Base-by-base conservation (phyloP, 2,113 vertebrate species). In the Lanius collurio region DNA sequence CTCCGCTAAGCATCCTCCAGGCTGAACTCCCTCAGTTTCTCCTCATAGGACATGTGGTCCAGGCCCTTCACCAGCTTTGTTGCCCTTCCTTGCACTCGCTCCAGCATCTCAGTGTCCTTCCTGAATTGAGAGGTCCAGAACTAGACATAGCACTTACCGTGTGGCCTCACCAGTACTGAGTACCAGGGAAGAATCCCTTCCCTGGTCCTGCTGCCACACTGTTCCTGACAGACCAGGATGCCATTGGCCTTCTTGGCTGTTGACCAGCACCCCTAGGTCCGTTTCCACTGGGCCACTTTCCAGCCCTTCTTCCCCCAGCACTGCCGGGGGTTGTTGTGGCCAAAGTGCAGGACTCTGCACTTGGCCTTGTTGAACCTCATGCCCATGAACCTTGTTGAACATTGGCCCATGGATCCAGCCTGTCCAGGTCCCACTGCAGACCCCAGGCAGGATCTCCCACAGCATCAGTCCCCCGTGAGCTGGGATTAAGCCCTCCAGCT, bases 401-500 rank as follows among this genome's bases (percentile, higher is more conserved):
- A 30, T 23, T 2, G 0, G 60, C 3, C 2, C 30, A 42, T 19
- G 1, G 0, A 27, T 23, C 17, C 55, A 35, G 47, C 53, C 62
- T 27, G 30, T 41, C 39, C 53, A 39, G 53, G 20, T 67, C 52
- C 39, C 0, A 0, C 53, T 75, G 53, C 69, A 19, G 30, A 27
- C 1, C 30, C 31, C 6, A 10, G 37, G 31, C 39, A 26, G 39
- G 31, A 4, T 41, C 3, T 44, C 47, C 35, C 19, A 2, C 15
- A 11, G 11, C 1, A 0, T 49, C 50, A 33, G 15, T n/a, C 7
- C 15, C 33, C 47, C 5, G 1, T 9, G 33, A 16, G 22, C 6
- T 10, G 39, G 69, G 42, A 10, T 8, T 9, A 12, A 78, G 21
- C 35, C 7, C 12, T 70, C 9, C 55, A 6, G 4, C 35, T 7